phyloP scores from a whole-genome alignment of 2,888 invertebrate genomes.

The Dicycla oo region DNA sequence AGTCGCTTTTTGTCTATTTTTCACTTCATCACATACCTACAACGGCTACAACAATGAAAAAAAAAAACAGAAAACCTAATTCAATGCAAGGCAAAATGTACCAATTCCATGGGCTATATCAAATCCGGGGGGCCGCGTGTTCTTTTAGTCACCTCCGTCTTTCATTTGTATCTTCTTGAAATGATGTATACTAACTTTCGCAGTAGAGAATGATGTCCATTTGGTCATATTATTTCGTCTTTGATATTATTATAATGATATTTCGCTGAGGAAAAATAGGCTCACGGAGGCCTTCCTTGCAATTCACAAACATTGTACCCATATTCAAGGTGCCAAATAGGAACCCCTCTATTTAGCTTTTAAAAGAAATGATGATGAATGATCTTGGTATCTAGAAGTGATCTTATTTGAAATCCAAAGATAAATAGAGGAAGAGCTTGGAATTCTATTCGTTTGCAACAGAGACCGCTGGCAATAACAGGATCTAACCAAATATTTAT shows the following conservation, averaged over 20 bases:
- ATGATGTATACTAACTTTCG: neutral
- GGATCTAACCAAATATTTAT: neutral
- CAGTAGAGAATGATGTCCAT: neutral
- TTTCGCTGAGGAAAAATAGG: neutral
- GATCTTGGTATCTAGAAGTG: neutral
- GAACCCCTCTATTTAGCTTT: neutral
- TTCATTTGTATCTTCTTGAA: neutral
- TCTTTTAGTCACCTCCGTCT: constrained; percentile 2
- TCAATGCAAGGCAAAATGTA: no score
- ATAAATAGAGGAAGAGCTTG: neutral
- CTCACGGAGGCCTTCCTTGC: neutral
- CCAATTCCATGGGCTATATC: no score
- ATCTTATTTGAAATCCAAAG: neutral
- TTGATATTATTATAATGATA: constrained; percentile 1
- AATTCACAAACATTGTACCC: neutral
- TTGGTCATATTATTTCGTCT: no score
- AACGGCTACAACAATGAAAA: no score
- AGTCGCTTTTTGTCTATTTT: no score
- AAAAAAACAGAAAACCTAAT: no score
- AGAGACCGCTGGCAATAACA: neutral
- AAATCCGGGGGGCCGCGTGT: constrained; percentile 2
- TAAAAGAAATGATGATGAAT: neutral
- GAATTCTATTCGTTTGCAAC: neutral
- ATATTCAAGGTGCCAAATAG: neutral
- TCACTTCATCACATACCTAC: no score